These are phyloP conservation scores for Strix occidentalis DNA, from an alignment of 2,797 vertebrate genomes.

Conservation along the genomic window DNA sequence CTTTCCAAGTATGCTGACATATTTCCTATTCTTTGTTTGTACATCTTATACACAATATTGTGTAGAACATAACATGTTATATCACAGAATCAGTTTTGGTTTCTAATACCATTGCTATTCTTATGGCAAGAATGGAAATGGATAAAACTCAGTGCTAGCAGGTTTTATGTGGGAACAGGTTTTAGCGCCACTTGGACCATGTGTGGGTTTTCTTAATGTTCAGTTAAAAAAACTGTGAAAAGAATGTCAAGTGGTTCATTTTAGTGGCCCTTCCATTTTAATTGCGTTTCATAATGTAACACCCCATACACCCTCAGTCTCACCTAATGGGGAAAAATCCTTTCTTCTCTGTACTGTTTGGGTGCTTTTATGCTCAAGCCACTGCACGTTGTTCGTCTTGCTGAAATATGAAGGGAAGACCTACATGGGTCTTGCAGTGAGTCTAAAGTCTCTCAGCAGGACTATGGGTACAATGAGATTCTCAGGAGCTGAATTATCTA, in stretches of 20 bases:
- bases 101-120: neutral
- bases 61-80: neutral
- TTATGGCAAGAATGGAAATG: neutral
- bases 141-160: neutral
- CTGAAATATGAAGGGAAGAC: neutral
- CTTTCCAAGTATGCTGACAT: neutral
- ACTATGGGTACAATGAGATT: neutral
- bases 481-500: neutral
- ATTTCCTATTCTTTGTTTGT: neutral
- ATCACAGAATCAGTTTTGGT: neutral
- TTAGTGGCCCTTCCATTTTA: neutral
- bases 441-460: neutral
- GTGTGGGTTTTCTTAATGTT: neutral
- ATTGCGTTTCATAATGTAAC: neutral
- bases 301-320: neutral
- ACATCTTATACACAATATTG: accelerated
- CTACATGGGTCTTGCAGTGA: neutral
- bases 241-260: neutral
- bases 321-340: neutral
- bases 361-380: neutral
- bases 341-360: neutral
- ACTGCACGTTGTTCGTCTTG: accelerated
- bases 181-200: neutral
- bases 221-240: neutral
- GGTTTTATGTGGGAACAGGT: neutral